A percentile compares a stretch with the other conserved stretches of the same genome.
Evolutionary conservation across 2,113 vertebrate genomes (phyloP).

Genomic region (Spilogale gracilis): DNA sequence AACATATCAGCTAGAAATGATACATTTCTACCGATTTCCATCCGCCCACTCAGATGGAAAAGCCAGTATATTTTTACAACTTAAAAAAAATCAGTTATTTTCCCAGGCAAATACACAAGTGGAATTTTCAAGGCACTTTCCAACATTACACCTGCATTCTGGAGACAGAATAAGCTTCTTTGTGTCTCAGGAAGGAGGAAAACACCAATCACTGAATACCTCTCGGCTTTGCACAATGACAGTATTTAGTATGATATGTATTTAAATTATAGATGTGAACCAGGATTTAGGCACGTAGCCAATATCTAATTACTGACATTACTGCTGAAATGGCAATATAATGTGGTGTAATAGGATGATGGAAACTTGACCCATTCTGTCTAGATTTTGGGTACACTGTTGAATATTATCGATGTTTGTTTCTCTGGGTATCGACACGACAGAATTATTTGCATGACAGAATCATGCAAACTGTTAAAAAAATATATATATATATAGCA

Average conservation of each 20-base stretch:
- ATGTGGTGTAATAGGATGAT: not conserved
- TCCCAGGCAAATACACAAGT: constrained; percentile 32
- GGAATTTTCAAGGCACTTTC: constrained; percentile 64
- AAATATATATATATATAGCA: not conserved
- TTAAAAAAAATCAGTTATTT: constrained; percentile 67
- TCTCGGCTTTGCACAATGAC: constrained; percentile 42
- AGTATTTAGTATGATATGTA: constrained; percentile 55
- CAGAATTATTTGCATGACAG: not conserved
- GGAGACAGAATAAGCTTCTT: constrained; percentile 42
- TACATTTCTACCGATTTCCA: constrained; percentile 55
- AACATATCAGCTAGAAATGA: constrained; percentile 67
- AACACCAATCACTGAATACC: not conserved
- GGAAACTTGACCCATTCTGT: constrained; percentile 45
- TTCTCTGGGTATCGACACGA: not conserved
- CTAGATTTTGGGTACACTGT: constrained; percentile 19
- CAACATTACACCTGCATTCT: not conserved
- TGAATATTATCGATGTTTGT: not conserved
- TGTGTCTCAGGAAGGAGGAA: constrained; percentile 8
- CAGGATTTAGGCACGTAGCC: constrained; percentile 31
- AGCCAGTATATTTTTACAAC: constrained; percentile 70
- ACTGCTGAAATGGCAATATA: constrained; percentile 58
- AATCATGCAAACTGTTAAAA: constrained; percentile 13
- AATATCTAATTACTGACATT: constrained; percentile 34
- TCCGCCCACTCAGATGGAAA: constrained; percentile 45
- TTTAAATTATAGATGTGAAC: constrained; percentile 35